Evolutionary conservation across 2,113 vertebrate species (phyloP).

Genomic region (Chaetura pelagica): DNA sequence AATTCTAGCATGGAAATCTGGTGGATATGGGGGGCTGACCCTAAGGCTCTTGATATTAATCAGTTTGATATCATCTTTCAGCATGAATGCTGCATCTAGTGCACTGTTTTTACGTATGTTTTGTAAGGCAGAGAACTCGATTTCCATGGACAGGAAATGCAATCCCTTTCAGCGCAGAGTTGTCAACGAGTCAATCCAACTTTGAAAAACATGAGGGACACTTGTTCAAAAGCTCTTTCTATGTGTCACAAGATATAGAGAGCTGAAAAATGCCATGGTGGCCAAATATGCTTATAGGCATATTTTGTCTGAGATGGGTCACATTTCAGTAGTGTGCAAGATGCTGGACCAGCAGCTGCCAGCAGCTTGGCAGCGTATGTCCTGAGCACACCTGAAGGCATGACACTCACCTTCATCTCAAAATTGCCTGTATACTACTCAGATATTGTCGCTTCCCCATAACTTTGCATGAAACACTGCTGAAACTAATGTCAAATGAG

Average conservation of each 20-base stretch:
- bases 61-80: not conserved
- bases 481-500: not conserved
- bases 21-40: not conserved
- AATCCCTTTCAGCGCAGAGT: not conserved
- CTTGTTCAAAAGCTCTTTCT: not conserved
- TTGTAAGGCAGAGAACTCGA: not conserved
- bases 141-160: not conserved
- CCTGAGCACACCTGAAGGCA: not conserved
- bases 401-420: not conserved
- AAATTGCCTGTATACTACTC: not conserved
- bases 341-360: not conserved
- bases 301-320: not conserved
- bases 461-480: not conserved
- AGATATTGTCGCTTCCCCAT: not conserved
- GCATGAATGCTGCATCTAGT: rapidly evolving
- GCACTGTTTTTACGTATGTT: not conserved
- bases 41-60: not conserved
- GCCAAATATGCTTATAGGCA: not conserved
- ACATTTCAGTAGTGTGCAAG: not conserved
- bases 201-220: not conserved
- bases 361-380: rapidly evolving
- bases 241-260: not conserved
- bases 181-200: not conserved
- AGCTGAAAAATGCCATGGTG: not conserved
- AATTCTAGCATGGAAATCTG: not conserved